Conservation (phyloP, 2,797 vertebrate species). For the Vireo griseus region DNA sequence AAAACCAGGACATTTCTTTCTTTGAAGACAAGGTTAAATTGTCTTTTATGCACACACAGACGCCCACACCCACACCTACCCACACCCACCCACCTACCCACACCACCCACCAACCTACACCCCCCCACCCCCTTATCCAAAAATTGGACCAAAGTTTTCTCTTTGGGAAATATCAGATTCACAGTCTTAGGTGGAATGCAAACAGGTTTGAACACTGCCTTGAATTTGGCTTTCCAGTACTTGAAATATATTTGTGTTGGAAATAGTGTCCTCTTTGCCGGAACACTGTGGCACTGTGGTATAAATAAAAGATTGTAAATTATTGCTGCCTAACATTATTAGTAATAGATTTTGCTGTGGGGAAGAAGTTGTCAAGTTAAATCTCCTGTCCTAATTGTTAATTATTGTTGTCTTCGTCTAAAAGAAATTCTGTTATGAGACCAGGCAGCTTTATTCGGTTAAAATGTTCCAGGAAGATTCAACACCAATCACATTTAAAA, state of each 20-base stretch:
- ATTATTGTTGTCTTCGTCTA: conserved; percentile 50
- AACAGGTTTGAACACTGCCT: background rate
- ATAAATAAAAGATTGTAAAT: conserved; percentile 29
- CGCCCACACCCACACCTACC: too few relatives aligned
- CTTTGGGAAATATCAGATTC: background rate
- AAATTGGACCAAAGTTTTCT: background rate
- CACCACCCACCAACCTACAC: too few relatives aligned
- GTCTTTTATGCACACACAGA: background rate
- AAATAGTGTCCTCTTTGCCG: background rate
- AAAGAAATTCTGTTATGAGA: conserved; percentile 43
- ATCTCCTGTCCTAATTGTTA: conserved; percentile 49
- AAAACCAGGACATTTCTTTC: background rate
- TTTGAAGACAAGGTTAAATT: background rate
- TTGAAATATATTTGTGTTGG: background rate
- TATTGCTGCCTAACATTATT: conserved; percentile 15
- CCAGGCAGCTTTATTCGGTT: conserved; percentile 15
- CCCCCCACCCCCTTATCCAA: background rate
- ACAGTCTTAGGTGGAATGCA: background rate
- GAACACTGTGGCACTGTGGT: background rate
- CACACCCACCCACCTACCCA: too few relatives aligned
- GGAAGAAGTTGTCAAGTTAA: background rate
- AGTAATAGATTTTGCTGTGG: conserved; percentile 46
- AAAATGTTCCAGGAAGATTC: background rate
- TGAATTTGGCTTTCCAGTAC: background rate
- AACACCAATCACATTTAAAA: conserved; percentile 5